Evolutionary conservation across 2,797 vertebrate species (phyloP), one percentile per base, ranked within the genome.

Genomic region (Hippopotamyrus pictus): DNA sequence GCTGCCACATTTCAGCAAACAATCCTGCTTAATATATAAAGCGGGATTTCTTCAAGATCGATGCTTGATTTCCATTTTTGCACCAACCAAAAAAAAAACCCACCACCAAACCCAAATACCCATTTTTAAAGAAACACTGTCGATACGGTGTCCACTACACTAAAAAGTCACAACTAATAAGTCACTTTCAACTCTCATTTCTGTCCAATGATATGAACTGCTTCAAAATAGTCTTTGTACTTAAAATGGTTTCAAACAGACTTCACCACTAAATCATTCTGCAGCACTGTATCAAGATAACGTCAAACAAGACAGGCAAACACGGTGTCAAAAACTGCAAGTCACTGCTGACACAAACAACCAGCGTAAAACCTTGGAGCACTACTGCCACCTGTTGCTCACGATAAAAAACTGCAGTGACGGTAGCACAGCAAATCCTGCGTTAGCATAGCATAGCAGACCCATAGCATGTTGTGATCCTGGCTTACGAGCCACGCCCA

Each of bases 311-410:
- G 9, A 54, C 37, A 6, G 37, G 17, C 82, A 73, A 3, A 50
- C 17, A 5, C 4, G 9, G n/a, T 33, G n/a, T 88, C 22, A 50
- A 86, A 65, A 89, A 84, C 50, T 50, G 88, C 44, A 48, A 33
- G 82, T 62, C 54, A 86, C 44, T 50, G 44, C 25, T 22, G 17
- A 44, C 51, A 48, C 7, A 65, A 33, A 33, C 11, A 17, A 44
- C 19, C 53, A 59, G 7, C 6, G 5, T 19, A 7, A 85, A 51
- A 50, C 82, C 44, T 22, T 41, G 85, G 29, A 57, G 85, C 7
- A 87, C 33, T 87, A 57, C 51, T 57, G 85, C 85, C 85, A 54
- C 85, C 85, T 87, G 51, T 57, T 59, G 85, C 14, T 87, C 51
- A 57, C 3, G 3, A 37, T 57, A 17, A 59, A 87, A 54, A 51